Conservation (phyloP, 2,888 invertebrate species). For the Leptogaster cylindrica region DNA sequence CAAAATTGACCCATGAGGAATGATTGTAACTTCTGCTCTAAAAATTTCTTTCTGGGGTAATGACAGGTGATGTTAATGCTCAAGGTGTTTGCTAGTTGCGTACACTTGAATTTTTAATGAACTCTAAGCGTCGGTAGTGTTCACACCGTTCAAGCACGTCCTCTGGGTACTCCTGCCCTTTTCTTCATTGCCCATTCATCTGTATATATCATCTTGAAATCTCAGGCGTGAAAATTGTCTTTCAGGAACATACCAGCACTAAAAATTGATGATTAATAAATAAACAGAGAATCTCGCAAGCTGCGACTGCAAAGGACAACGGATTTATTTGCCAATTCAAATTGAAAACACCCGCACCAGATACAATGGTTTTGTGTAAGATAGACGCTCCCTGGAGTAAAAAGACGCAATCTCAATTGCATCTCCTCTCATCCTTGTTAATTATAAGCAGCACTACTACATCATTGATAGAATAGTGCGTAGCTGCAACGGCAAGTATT, state of each 20-base stretch:
- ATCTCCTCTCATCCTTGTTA: slow-evolving; percentile 20
- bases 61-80: slow-evolving; percentile 10
- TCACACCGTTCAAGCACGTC: slow-evolving; percentile 19
- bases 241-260: neutral
- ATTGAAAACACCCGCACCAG: too few species aligned
- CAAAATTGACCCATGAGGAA: neutral
- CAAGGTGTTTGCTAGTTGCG: slow-evolving; percentile 21
- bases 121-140: slow-evolving; percentile 8
- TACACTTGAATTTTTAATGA: slow-evolving; percentile 34
- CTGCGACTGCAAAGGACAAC: too few species aligned
- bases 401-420: slow-evolving; percentile 22
- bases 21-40: slow-evolving; percentile 4
- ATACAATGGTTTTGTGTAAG: slow-evolving; percentile 7
- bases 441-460: slow-evolving; percentile 20
- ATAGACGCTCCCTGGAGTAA: slow-evolving; percentile 11
- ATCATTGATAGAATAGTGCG: slow-evolving; percentile 26
- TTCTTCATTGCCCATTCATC: neutral
- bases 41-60: slow-evolving; percentile 29
- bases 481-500: neutral
- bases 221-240: slow-evolving; percentile 1
- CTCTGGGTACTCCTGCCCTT: neutral
- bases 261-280: slow-evolving; percentile 10
- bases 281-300: neutral
- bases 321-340: too few species aligned
- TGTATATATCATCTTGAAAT: neutral